Evolutionary conservation across 2,888 invertebrate species (phyloP).

Genomic region (Drosophila rubida): DNA sequence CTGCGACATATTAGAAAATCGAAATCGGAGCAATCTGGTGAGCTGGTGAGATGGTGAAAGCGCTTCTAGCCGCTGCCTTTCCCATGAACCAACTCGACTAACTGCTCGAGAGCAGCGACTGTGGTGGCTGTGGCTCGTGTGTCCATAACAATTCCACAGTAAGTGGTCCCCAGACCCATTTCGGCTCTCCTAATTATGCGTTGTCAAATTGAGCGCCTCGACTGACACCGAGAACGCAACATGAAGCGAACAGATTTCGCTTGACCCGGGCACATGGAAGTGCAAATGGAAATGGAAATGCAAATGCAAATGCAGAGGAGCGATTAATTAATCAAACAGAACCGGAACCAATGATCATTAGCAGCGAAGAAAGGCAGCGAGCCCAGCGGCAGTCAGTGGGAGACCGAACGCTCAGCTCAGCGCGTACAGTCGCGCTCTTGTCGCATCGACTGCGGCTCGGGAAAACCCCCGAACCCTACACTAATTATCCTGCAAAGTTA

Average conservation of each 20-base stretch:
- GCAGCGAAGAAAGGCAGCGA: constrained; percentile 34
- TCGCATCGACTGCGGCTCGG: constrained; percentile 22
- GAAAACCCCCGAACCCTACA: constrained; percentile 32
- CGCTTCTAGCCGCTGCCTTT: constrained; percentile 9
- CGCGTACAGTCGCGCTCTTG: constrained; percentile 48
- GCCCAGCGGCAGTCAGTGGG: neutral
- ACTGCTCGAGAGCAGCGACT: constrained; percentile 7
- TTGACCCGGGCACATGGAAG: constrained; percentile 49
- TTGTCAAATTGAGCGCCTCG: constrained; percentile 66
- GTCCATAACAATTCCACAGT: constrained; percentile 65
- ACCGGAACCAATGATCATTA: constrained; percentile 80
- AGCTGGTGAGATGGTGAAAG: neutral
- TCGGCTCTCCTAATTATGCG: constrained; percentile 59
- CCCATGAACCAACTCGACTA: constrained; percentile 1
- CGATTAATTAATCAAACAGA: constrained; percentile 69
- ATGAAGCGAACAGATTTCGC: constrained; percentile 55
- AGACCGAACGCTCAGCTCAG: neutral
- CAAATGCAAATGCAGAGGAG: constrained; percentile 45
- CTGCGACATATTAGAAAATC: constrained; percentile 20
- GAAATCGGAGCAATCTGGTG: constrained; percentile 28
- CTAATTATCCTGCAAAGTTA: constrained; percentile 57
- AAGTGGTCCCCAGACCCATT: constrained; percentile 60
- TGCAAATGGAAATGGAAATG: constrained; percentile 48
- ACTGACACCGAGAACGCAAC: constrained; percentile 61
- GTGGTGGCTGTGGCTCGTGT: constrained; percentile 55